Conservation (phyloP, 2,797 vertebrate species). For the Australoheros facetus region DNA sequence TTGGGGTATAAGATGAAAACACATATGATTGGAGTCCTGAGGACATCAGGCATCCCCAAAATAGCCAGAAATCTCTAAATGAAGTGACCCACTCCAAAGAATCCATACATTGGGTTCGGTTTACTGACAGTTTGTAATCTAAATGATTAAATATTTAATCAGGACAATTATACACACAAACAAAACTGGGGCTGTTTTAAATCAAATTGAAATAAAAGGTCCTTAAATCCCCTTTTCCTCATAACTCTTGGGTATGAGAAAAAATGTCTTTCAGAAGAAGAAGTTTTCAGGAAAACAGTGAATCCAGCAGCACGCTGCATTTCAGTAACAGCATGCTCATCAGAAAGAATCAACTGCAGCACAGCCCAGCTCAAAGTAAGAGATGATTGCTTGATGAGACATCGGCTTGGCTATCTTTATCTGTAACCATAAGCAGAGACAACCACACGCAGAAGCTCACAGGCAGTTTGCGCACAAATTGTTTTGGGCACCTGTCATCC, state of each 20-base stretch:
- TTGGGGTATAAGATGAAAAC: slow-evolving; percentile 20
- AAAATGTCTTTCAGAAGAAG: background rate
- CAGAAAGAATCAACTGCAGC: slow-evolving; percentile 24
- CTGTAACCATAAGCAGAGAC: slow-evolving; percentile 56
- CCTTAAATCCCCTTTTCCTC: background rate
- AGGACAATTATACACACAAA: background rate
- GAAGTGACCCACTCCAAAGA: background rate
- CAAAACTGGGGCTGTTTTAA: background rate
- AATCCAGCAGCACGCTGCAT: slow-evolving; percentile 23
- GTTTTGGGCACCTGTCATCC: slow-evolving; percentile 81
- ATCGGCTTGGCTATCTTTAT: slow-evolving; percentile 72
- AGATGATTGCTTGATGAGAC: slow-evolving; percentile 58
- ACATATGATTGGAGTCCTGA: slow-evolving; percentile 10
- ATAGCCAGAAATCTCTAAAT: no score
- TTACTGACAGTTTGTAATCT: background rate
- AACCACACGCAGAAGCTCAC: slow-evolving; percentile 66
- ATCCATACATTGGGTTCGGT: background rate
- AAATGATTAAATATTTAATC: background rate
- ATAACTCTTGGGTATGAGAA: background rate
- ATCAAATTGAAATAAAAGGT: background rate
- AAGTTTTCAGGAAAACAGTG: slow-evolving; percentile 30
- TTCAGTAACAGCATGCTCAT: slow-evolving; percentile 44
- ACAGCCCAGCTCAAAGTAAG: slow-evolving; percentile 36
- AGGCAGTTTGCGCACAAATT: slow-evolving; percentile 72
- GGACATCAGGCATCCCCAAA: background rate